phyloP scores from a whole-genome alignment of 2,797 vertebrate genomes.

The Smutsia gigantea region DNA sequence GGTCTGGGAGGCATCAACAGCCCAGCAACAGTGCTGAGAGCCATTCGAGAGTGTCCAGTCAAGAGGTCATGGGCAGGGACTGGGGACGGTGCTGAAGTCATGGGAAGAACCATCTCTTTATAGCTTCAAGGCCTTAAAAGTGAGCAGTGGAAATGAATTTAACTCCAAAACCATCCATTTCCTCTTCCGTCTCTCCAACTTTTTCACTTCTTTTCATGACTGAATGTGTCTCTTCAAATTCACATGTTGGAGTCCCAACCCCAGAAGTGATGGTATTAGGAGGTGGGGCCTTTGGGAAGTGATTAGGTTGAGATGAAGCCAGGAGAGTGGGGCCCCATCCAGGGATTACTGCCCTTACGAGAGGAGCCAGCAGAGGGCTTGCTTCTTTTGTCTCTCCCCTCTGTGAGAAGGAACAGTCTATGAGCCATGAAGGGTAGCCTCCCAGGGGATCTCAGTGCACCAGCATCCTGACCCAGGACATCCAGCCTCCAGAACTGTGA shows the following conservation, averaged over 20 bases:
- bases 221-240: neutral
- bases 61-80: neutral
- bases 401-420: rapidly evolving
- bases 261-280: neutral
- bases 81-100: neutral
- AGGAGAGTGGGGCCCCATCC: neutral
- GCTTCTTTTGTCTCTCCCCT: neutral
- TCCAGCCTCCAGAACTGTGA: neutral
- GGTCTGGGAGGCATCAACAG: neutral
- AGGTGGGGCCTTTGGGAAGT: neutral
- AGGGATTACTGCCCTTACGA: neutral
- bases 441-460: neutral
- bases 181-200: neutral
- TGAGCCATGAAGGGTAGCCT: neutral
- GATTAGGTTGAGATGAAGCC: neutral
- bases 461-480: neutral
- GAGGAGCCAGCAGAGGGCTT: rapidly evolving
- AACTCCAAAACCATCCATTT: neutral
- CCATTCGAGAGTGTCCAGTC: neutral
- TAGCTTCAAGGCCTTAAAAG: neutral
- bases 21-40: neutral
- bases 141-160: neutral
- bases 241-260: neutral
- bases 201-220: neutral
- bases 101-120: neutral